phyloP scores from a whole-genome alignment of 2,113 vertebrate species.

The Myotis lucifugus region DNA sequence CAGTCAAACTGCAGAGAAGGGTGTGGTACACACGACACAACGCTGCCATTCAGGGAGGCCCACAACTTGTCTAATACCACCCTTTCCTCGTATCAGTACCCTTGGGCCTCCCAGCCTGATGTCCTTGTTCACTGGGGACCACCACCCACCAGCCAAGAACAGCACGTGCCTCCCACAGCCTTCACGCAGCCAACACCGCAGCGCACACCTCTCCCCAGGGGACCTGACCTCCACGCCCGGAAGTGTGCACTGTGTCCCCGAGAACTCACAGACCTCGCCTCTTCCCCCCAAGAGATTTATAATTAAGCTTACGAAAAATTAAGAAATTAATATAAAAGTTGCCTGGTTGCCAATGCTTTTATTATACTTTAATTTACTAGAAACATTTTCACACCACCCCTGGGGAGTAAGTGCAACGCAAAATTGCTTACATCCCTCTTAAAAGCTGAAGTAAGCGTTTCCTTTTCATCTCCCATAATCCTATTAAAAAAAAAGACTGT shows the following conservation, averaged over 20 bases:
- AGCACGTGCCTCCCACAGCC: fast-evolving
- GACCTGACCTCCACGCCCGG: neutral
- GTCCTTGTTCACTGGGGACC: fast-evolving
- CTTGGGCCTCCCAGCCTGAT: neutral
- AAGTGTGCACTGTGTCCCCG: neutral
- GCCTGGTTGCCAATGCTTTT: slow-evolving; percentile 80
- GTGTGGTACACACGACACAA: fast-evolving
- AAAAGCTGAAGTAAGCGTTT: slow-evolving; percentile 86
- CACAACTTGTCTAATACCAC: fast-evolving
- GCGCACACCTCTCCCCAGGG: neutral
- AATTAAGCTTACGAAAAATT: slow-evolving; percentile 83
- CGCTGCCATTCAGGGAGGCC: neutral
- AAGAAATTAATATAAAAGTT: slow-evolving; percentile 85
- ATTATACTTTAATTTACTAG: slow-evolving; percentile 85
- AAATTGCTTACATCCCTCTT: slow-evolving; percentile 87
- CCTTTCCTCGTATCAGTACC: neutral
- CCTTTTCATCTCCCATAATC: slow-evolving; percentile 83
- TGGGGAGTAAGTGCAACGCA: slow-evolving; percentile 76
- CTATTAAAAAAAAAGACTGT: slow-evolving; percentile 78
- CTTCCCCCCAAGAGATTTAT: slow-evolving; percentile 65
- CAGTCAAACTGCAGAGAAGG: neutral
- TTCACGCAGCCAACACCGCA: neutral
- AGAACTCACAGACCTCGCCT: neutral
- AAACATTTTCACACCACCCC: slow-evolving; percentile 80
- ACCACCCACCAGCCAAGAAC: neutral